Conservation (phyloP, 2,888 invertebrate species). For the Nezara viridula region DNA sequence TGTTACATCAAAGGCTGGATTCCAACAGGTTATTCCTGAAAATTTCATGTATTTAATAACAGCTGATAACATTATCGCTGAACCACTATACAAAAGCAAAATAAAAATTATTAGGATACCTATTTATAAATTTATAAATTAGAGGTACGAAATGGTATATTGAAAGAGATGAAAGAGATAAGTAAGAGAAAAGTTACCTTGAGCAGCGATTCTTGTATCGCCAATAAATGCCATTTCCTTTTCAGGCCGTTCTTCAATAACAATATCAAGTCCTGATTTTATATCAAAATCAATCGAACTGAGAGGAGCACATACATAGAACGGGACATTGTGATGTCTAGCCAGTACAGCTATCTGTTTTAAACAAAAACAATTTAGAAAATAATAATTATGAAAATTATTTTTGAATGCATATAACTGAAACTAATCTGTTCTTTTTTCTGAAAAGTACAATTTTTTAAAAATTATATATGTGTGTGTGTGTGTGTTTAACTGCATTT, state of each 20-base stretch:
- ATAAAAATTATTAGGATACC: too few relatives aligned
- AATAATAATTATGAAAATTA: neutral
- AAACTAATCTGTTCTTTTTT: too few relatives aligned
- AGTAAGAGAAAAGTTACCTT: slow-evolving; percentile 75
- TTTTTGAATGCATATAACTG: neutral
- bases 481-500: too few relatives aligned
- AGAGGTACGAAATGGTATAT: too few relatives aligned
- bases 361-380: neutral
- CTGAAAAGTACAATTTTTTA: too few relatives aligned
- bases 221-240: slow-evolving; percentile 93
- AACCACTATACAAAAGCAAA: neutral
- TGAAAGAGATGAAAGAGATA: too few relatives aligned
- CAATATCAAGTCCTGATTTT: slow-evolving; percentile 85
- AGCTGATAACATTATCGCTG: neutral
- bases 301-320: slow-evolving; percentile 94
- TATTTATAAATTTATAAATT: too few relatives aligned
- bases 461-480: too few relatives aligned
- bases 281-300: slow-evolving; percentile 90
- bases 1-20: slow-evolving; percentile 98
- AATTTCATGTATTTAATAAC: slow-evolving; percentile 65
- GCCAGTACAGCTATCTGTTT: slow-evolving; percentile 87
- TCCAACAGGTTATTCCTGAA: slow-evolving; percentile 93
- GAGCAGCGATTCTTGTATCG: slow-evolving; percentile 88
- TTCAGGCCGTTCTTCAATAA: slow-evolving; percentile 93
- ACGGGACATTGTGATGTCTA: slow-evolving; percentile 90